Percentiles rank a stretch among this genome's conserved stretches.
Conservation (phyloP, 2,113 vertebrate genomes). For the Burhinus oedicnemus region DNA sequence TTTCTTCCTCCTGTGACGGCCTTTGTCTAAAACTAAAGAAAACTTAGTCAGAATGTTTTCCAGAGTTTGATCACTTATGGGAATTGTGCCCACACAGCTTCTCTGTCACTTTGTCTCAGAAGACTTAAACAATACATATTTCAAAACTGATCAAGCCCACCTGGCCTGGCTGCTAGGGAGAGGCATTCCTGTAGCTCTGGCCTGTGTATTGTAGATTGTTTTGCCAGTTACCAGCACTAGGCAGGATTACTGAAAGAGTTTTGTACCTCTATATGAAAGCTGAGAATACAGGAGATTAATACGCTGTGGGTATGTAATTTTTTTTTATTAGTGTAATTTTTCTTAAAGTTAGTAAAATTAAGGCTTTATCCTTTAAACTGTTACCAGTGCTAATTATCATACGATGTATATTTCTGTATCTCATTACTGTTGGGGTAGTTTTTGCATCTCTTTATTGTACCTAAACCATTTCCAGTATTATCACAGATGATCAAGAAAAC, state of each 20-base stretch:
- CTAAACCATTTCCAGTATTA: neutral
- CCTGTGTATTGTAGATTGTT: neutral
- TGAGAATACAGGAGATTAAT: neutral
- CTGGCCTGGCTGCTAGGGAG: neutral
- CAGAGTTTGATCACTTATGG: neutral
- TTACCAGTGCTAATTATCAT: neutral
- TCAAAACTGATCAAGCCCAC: neutral
- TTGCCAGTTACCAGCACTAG: neutral
- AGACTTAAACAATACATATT: neutral
- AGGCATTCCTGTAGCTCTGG: neutral
- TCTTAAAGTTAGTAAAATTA: neutral
- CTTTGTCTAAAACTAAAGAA: neutral
- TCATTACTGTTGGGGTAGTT: neutral
- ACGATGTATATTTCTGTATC: neutral
- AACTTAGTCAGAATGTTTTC: neutral
- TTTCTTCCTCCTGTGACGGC: neutral
- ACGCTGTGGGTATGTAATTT: neutral
- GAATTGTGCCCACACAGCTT: neutral
- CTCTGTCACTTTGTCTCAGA: neutral
- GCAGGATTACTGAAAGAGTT: neutral
- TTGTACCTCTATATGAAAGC: neutral
- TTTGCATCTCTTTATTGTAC: neutral
- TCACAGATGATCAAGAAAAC: neutral
- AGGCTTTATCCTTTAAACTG: neutral
- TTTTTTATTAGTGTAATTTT: neutral